Conservation (phyloP, 2,888 invertebrate genomes). For the Sacculina carcini region DNA sequence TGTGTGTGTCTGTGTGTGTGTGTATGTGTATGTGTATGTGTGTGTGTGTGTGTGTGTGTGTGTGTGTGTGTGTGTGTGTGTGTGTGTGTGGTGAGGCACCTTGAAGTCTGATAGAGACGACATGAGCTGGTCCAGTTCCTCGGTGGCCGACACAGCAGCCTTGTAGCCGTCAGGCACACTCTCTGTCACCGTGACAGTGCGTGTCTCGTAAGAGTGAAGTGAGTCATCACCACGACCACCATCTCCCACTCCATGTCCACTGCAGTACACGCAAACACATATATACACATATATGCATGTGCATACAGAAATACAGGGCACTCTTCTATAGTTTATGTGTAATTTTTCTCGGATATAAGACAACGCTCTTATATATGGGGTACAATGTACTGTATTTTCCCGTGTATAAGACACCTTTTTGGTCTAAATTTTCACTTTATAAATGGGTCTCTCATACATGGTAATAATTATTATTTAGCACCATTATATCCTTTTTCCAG, state of each 20-base stretch:
- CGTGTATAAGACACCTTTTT: too few relatives aligned
- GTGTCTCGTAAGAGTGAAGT: constrained; percentile 34
- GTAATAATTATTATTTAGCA: too few relatives aligned
- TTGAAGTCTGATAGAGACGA: constrained; percentile 82
- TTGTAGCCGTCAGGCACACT: constrained; percentile 20
- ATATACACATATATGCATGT: constrained; percentile 6
- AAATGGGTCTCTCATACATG: too few relatives aligned
- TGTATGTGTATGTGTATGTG: not conserved
- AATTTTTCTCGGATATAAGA: too few relatives aligned
- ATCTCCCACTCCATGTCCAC: not conserved
- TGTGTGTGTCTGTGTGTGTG: not conserved
- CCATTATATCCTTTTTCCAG: too few relatives aligned
- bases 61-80: not conserved
- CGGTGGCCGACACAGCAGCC: constrained; percentile 62
- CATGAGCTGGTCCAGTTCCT: constrained; percentile 86
- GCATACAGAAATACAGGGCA: constrained; percentile 5
- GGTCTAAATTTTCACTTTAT: too few relatives aligned
- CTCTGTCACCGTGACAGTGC: constrained; percentile 2
- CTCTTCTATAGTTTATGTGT: too few relatives aligned
- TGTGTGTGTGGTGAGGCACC: constrained; percentile 27
- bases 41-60: constrained; percentile 3
- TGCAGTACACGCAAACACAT: constrained; percentile 1
- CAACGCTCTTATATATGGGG: too few relatives aligned
- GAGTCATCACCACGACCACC: not conserved
- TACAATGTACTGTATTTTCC: too few relatives aligned